Evolutionary conservation across 2,797 vertebrate genomes (phyloP).

Genomic region (Malurus leucopterus): DNA sequence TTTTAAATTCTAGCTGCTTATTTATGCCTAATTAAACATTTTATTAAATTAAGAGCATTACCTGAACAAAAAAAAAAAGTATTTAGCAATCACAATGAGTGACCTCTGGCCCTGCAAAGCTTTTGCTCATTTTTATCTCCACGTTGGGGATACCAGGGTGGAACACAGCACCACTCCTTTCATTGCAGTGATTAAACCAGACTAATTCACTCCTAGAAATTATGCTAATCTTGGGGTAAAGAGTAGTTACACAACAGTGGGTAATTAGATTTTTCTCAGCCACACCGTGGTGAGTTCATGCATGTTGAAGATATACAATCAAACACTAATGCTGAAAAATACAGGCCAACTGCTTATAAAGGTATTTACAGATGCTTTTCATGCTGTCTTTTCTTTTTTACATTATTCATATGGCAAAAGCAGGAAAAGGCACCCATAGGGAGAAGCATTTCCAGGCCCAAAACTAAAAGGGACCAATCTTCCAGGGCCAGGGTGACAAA

Average conservation of each 20-base stretch:
- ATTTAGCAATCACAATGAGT: conserved; percentile 6
- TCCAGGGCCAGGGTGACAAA: not conserved
- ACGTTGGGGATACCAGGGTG: not conserved
- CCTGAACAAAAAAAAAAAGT: not conserved
- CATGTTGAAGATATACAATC: not conserved
- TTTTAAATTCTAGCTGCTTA: not conserved
- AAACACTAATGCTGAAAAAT: not conserved
- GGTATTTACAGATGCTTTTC: not conserved
- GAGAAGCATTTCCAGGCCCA: not conserved
- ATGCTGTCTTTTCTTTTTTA: not conserved
- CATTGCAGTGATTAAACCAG: not conserved
- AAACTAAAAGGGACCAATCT: not conserved
- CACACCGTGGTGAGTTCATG: not conserved
- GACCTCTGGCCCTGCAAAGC: conserved; percentile 1
- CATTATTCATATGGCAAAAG: not conserved
- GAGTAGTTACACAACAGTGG: not conserved
- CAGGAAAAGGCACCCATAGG: not conserved
- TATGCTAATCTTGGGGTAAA: not conserved
- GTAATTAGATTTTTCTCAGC: not conserved
- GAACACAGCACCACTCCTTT: not conserved
- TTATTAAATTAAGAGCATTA: conserved; percentile 19
- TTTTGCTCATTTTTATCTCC: conserved; percentile 9
- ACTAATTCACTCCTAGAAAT: not conserved
- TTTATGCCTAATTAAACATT: conserved; percentile 23
- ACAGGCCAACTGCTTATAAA: not conserved